phyloP scores from a whole-genome alignment of 2,797 vertebrate species.

The Syngnathus rostellatus region DNA sequence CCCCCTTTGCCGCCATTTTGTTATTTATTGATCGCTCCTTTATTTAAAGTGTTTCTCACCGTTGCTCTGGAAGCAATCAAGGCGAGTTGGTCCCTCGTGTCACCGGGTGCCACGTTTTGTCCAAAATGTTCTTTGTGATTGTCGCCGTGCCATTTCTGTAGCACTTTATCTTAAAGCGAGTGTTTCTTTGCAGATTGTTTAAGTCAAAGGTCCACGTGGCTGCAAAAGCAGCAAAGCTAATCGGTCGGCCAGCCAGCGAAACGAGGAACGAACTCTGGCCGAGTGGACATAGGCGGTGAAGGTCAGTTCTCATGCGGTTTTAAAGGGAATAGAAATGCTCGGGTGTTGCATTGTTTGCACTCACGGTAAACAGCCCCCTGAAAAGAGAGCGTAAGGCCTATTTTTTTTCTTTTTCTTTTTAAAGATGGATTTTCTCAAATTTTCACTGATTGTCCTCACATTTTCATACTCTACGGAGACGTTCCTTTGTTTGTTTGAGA shows the following conservation, averaged over 20 bases:
- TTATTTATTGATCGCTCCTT: slow-evolving; percentile 53
- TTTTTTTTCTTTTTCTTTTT: background rate
- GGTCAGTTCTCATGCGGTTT: slow-evolving; percentile 33
- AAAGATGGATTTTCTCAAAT: too few relatives aligned
- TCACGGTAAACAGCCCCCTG: background rate
- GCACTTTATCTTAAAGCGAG: slow-evolving; percentile 35
- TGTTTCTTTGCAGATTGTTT: slow-evolving; percentile 2
- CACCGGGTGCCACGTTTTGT: background rate
- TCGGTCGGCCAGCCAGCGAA: background rate
- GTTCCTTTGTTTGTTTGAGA: background rate
- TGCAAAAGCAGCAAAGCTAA: background rate
- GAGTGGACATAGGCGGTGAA: background rate
- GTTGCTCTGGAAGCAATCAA: slow-evolving; percentile 3
- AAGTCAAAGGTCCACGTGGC: background rate
- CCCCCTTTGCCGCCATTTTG: background rate
- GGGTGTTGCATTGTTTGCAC: slow-evolving; percentile 46
- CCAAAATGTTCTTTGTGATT: slow-evolving; percentile 6
- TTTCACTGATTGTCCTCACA: background rate
- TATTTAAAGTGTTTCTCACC: slow-evolving; percentile 19
- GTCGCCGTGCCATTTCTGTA: slow-evolving; percentile 31
- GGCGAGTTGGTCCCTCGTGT: background rate
- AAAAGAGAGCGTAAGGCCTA: slow-evolving; percentile 47
- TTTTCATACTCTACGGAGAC: too few relatives aligned
- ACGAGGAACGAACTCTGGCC: background rate
- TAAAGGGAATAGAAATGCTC: slow-evolving; percentile 60